Evolutionary conservation across 2,113 vertebrate species (phyloP).

Genomic region (Vombatus ursinus): DNA sequence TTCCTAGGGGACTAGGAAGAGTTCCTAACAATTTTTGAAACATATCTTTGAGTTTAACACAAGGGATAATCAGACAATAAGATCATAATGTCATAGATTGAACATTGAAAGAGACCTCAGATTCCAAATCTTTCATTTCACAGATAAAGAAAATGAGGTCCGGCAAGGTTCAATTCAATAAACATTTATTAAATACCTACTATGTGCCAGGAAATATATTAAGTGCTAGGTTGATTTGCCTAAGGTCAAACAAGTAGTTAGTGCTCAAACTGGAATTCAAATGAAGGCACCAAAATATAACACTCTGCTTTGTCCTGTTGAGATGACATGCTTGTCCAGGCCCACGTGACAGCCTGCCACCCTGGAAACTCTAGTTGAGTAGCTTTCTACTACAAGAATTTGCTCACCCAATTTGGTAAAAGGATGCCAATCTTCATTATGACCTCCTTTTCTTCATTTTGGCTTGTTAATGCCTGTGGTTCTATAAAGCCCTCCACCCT

Average conservation of each 20-base stretch:
- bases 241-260: neutral
- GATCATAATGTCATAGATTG: neutral
- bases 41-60: neutral
- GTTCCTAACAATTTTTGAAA: neutral
- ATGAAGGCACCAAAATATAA: neutral
- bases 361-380: constrained; percentile 43
- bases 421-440: neutral
- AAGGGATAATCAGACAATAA: neutral
- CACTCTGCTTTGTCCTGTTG: neutral
- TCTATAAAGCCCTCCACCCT: constrained; percentile 12
- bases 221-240: neutral
- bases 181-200: neutral
- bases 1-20: neutral
- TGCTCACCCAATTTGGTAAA: neutral
- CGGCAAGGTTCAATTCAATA: neutral
- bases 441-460: constrained; percentile 23
- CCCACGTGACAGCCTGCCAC: neutral
- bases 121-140: neutral
- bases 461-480: neutral
- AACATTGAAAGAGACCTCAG: neutral
- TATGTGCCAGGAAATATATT: neutral
- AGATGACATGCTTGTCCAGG: constrained; percentile 1
- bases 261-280: neutral
- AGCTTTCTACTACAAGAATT: constrained; percentile 27
- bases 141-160: neutral